Conservation (phyloP, 2,888 invertebrate species). For the Nasonovia ribisnigri region DNA sequence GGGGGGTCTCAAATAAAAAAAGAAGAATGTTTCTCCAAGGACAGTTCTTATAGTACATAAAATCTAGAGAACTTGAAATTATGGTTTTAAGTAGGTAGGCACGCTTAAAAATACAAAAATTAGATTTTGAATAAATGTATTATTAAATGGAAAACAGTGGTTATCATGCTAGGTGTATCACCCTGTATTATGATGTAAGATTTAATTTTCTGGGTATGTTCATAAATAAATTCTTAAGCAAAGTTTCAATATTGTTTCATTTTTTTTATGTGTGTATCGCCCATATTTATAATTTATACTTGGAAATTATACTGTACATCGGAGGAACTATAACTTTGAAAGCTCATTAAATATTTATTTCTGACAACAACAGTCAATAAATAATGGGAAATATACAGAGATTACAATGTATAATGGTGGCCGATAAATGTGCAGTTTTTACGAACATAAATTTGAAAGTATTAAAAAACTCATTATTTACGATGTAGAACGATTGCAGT, state of each 20-base stretch:
- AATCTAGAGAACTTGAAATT: no score
- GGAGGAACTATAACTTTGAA: neutral
- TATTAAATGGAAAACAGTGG: neutral
- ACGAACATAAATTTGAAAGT: constrained; percentile 13
- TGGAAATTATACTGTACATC: neutral
- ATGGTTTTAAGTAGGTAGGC: no score
- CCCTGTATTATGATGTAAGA: neutral
- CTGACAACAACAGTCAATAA: constrained; percentile 14
- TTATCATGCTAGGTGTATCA: no score
- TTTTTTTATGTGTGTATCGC: neutral
- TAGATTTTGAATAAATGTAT: no score
- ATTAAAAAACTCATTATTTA: constrained; percentile 20
- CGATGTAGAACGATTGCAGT: neutral
- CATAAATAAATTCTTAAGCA: neutral
- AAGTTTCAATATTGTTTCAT: neutral
- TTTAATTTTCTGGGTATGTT: constrained; percentile 5
- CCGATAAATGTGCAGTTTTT: neutral
- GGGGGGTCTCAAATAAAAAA: no score
- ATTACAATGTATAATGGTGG: neutral
- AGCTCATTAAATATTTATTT: constrained; percentile 46
- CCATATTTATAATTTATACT: neutral
- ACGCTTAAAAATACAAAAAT: no score
- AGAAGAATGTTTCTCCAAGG: no score
- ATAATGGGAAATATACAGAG: neutral
- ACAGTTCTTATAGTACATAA: no score